Evolutionary conservation across 2,888 invertebrate genomes (phyloP), one percentile per base, ranked within the genome.

Genomic region (Coelinius sp.): DNA sequence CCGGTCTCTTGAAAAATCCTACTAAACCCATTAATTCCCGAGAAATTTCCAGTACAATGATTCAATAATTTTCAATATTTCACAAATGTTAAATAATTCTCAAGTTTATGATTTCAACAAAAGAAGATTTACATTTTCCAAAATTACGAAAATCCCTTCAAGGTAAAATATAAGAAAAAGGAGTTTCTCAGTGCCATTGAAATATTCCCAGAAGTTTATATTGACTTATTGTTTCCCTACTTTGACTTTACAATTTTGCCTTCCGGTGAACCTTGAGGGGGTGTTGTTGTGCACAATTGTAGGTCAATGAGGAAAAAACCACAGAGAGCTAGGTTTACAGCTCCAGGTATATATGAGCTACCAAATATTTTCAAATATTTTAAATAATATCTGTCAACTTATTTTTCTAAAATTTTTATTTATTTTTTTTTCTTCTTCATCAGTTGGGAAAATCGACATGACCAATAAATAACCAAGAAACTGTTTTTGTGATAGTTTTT

Each of bases 241-340:
- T 12, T 56, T 56, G 56, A 56, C 56, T 56, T 56, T 56, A 14
- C 27, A 17, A 17, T 27, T 56, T n/a, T 31, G 17, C 27, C 56
- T 56, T 56, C 27, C 56, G 56, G 56, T 27, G 56, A 56, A 27
- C 27, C 27, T 31, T 27, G 27, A 31, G 14, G 56, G 56, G 31
- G 56, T 12, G n/a, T 7, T 27, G 27, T 31, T 10, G 27, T 31
- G 27, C 27, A 56, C 56, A 56, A 56, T 56, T 56, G 27, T 31
- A 56, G 56, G 56, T 31, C 27, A 56, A 56, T 27, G 56, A 56
- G 56, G 56, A 56, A 56, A 56, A 56, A 56, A 56, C 56, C 56
- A 27, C 56, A 56, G 56, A 27, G 52, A 52, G n/a, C n/a, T n/a
- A n/a, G 56, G 56, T 56, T 31, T n/a, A 6, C 56, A 31, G 44